phyloP scores from a whole-genome alignment of 2,888 invertebrate genomes.

The Sacculina carcini region DNA sequence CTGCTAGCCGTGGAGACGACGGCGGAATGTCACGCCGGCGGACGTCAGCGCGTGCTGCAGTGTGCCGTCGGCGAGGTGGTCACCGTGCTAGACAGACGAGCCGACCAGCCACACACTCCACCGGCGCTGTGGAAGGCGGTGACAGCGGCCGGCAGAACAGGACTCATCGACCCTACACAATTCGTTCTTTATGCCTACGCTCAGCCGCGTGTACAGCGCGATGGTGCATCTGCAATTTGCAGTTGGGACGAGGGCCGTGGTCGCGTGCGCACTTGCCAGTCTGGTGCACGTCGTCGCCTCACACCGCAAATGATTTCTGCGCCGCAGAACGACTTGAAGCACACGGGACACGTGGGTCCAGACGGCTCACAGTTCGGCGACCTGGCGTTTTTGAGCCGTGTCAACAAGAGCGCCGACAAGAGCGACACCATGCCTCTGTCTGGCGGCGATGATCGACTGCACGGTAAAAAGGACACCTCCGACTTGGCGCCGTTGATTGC shows the following conservation, averaged over 20 bases:
- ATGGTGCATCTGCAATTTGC: conserved; percentile 6
- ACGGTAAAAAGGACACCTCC: conserved; percentile 20
- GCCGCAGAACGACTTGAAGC: conserved; percentile 87
- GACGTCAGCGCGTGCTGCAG: conserved; percentile 38
- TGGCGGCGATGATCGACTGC: too few relatives aligned
- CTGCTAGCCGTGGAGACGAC: conserved; percentile 49
- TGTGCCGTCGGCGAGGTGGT: conserved; percentile 73
- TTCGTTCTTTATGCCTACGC: conserved; percentile 67
- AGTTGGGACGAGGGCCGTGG: too few relatives aligned
- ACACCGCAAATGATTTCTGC: conserved; percentile 82
- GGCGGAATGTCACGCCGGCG: conserved; percentile 19
- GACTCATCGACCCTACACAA: conserved; percentile 65
- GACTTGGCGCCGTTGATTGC: conserved; percentile 21
- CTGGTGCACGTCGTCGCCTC: conserved; percentile 31
- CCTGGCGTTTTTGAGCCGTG: conserved; percentile 24
- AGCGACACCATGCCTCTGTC: too few relatives aligned
- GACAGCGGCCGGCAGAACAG: conserved; percentile 65
- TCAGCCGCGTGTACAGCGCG: background rate
- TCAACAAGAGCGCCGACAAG: background rate
- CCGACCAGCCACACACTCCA: conserved; percentile 17
- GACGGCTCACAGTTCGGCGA: conserved; percentile 96
- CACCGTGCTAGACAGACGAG: conserved; percentile 52
- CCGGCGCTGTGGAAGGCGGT: conserved; percentile 45
- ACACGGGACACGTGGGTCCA: conserved; percentile 82
- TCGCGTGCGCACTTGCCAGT: too few relatives aligned